Evolutionary conservation across 2,797 vertebrate species (phyloP).

Genomic region (Okamejei kenojei): DNA sequence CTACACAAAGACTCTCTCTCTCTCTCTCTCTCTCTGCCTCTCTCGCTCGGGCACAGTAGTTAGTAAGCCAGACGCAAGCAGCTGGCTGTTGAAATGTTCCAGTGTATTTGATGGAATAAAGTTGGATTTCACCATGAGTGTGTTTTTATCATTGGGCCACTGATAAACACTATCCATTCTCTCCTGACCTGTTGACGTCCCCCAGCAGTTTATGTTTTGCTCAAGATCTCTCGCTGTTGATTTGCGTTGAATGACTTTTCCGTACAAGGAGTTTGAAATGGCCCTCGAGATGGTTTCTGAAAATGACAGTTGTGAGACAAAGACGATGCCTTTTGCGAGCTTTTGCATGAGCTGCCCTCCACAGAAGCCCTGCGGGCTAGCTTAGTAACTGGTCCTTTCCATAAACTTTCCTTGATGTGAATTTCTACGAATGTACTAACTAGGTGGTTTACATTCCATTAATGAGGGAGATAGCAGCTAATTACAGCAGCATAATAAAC

Average conservation of each 20-base stretch:
- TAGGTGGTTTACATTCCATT: constrained; percentile 69
- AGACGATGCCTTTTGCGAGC: background rate
- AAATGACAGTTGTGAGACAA: background rate
- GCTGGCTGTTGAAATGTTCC: too few relatives aligned
- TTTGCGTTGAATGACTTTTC: background rate
- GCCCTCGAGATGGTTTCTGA: background rate
- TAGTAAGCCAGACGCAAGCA: too few relatives aligned
- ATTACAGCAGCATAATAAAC: constrained; percentile 63
- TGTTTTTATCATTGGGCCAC: too few relatives aligned
- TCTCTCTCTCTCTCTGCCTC: too few relatives aligned
- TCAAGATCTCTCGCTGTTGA: background rate
- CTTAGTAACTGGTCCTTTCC: constrained; percentile 47
- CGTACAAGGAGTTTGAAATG: background rate
- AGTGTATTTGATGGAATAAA: too few relatives aligned
- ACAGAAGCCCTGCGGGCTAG: constrained; percentile 14
- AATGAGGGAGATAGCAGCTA: constrained; percentile 66
- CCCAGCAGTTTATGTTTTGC: too few relatives aligned
- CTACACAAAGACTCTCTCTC: too few relatives aligned
- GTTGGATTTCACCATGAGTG: too few relatives aligned
- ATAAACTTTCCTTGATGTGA: constrained; percentile 64
- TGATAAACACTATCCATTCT: too few relatives aligned
- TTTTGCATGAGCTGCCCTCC: background rate
- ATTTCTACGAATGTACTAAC: constrained; percentile 59
- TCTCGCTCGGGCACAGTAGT: too few relatives aligned
- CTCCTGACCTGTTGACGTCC: too few relatives aligned